Conservation (phyloP, 2,113 vertebrate genomes). For the Spheniscus mendiculus region DNA sequence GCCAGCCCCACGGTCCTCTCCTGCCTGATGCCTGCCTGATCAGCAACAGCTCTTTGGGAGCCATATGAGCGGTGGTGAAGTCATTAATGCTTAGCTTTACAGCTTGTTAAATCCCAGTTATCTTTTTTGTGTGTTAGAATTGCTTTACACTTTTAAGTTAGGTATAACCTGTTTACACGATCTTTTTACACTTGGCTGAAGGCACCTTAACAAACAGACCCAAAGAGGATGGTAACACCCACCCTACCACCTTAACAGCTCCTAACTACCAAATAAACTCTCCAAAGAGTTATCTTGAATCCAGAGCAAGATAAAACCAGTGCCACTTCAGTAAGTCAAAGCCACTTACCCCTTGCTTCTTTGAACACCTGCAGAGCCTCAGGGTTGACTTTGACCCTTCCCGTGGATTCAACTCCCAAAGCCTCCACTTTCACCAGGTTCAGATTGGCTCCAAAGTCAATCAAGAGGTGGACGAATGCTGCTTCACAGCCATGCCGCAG, state of each 20-base stretch:
- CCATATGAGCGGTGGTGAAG: not conserved
- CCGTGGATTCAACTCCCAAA: constrained; percentile 69
- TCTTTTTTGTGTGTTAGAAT: not conserved
- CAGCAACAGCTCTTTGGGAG: not conserved
- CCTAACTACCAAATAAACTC: not conserved
- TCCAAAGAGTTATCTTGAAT: not conserved
- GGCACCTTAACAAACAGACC: not conserved
- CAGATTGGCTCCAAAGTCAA: constrained; percentile 90
- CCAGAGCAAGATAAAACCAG: not conserved
- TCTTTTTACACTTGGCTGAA: not conserved
- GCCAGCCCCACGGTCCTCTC: not conserved
- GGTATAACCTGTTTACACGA: not conserved
- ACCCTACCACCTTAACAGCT: not conserved
- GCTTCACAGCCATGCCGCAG: constrained; percentile 88
- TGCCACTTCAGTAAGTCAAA: not conserved
- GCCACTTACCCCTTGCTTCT: constrained; percentile 88
- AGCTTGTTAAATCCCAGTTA: not conserved
- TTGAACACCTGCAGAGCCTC: constrained; percentile 84
- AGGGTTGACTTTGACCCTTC: constrained; percentile 83
- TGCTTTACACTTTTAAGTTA: not conserved
- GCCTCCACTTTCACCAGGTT: constrained; percentile 83
- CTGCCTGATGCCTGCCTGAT: not conserved
- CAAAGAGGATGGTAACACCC: not conserved
- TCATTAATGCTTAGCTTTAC: not conserved
- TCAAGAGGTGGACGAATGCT: constrained; percentile 83